Evolutionary conservation across 2,797 vertebrate genomes (phyloP), one percentile per base, ranked within the genome.

Genomic region (Petrocephalus schoutedeni): DNA sequence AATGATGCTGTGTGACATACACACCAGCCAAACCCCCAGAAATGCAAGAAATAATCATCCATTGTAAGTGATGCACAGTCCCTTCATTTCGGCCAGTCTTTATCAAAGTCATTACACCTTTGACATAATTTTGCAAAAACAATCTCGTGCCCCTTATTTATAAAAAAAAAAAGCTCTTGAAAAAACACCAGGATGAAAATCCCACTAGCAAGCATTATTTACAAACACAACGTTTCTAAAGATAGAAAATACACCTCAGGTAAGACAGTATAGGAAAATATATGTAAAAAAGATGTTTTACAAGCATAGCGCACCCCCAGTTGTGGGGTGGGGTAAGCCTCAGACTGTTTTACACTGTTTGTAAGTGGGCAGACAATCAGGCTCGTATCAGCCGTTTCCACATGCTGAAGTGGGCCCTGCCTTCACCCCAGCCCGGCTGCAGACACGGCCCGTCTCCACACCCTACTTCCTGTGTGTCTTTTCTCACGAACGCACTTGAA

Each of bases 121-220:
- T 67, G 64, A 67, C 64, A 67, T 32, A 32, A 77, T 77, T 36
- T 77, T 2, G 71, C 71, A 16, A 77, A 77, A 77, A 36, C 36
- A 77, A 45, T 77, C 16, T 8, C 36, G 5, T n/a, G 71, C 71
- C 71, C 36, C 36, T 64, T 3, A 45, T 45, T 45, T 45, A 45
- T 19, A 59, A 64, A 28, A 28, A 64, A 64, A 23, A 80, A 82
- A 51, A 82, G 7, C 21, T 51, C 6, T 80, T n/a, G 28, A 16
- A 21, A 83, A 49, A 83, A 83, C n/a, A 87, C 56, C 56, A 14
- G n/a, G 45, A 88, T 53, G 41, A 82, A 88, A 58, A 49, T 21
- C 57, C 49, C n/a, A 28, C n/a, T 28, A 41, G 23, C 54, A 28
- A 58, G 3, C 10, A 82, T 82, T 16, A 53, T 51, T 23, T 53